Base-by-base conservation (phyloP, 2,113 vertebrate genomes). In the Phycodurus eques region DNA sequence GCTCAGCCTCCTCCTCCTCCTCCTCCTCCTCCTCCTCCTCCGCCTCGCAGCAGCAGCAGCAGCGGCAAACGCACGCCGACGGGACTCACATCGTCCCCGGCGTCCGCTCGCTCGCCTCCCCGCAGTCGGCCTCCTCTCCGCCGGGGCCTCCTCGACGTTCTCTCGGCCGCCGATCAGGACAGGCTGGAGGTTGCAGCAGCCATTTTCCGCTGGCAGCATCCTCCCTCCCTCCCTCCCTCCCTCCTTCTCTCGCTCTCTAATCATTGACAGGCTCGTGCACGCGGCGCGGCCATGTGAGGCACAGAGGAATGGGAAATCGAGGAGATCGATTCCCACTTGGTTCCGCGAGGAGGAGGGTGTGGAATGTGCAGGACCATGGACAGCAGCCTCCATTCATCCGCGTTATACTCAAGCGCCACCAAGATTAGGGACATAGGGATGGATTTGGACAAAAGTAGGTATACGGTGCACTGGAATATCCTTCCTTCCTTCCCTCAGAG, bases 171-270 rank as follows among this genome's bases (percentile, higher is more conserved):
- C 87, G 87, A 91, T 92, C 90, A 92, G 90, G 90, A 92, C 88
- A 91, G 91, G 88, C 90, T 93, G 85, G 89, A 92, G 88, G 90
- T 90, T 92, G 91, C 90, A 94, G 92, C 92, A 93, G 93, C 93
- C 93, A 94, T 94, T 93, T 94, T 93, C 92, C 92, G 88, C 92
- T 91, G 91, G 91, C 91, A 93, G 89, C 92, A 89, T 91, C 90
- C 87, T 90, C 87, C 89, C 90, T 90, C 92, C 79, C 78, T 67
- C 74, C 63, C 83, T 66, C 81, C n/a, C 76, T 74, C 82, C 9
- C 77, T 85, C 83, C 65, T 83, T 85, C 80, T 83, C 76, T 72
- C 73, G 70, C 81, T 89, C 85, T 89, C 89, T 82, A 80, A 85
- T 82, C 85, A 88, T 78, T 87, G 87, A 83, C 85, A 85, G 85